These are phyloP conservation scores for Sebastes taczanowskii DNA, from an alignment of 2,797 vertebrate species.

Conservation along the genomic window DNA sequence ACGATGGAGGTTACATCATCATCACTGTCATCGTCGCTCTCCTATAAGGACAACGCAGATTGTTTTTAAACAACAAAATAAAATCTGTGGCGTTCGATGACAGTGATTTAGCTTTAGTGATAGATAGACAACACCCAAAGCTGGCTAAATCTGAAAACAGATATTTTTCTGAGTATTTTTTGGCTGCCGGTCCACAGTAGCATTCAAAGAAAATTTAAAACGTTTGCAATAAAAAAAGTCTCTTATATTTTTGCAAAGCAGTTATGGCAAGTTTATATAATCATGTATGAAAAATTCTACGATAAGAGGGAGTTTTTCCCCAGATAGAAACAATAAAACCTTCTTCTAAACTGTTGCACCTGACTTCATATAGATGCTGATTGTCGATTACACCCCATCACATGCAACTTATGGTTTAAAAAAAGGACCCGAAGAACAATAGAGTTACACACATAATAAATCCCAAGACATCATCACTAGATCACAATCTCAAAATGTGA, in stretches of 20 bases:
- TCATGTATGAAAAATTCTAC: neutral
- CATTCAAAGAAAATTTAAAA: neutral
- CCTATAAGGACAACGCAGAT: slow-evolving; percentile 1
- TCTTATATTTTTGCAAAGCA: neutral
- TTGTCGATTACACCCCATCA: neutral
- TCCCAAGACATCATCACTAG: neutral
- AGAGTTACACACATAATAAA: neutral
- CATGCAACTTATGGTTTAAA: neutral
- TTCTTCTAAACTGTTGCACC: neutral
- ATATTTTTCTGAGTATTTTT: too few species aligned
- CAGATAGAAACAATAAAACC: neutral
- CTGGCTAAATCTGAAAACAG: neutral
- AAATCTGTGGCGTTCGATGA: neutral
- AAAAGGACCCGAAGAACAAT: neutral
- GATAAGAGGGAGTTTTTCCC: neutral
- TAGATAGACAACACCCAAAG: neutral
- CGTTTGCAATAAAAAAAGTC: neutral
- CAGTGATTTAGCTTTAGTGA: neutral
- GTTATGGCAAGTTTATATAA: neutral
- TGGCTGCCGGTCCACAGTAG: too few species aligned
- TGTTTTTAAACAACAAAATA: neutral
- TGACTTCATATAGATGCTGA: neutral
- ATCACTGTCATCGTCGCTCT: neutral
- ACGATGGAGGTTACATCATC: neutral
- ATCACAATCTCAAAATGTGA: neutral